Conservation (phyloP, 2,113 vertebrate species). For the Erythrocercus mccallii region DNA sequence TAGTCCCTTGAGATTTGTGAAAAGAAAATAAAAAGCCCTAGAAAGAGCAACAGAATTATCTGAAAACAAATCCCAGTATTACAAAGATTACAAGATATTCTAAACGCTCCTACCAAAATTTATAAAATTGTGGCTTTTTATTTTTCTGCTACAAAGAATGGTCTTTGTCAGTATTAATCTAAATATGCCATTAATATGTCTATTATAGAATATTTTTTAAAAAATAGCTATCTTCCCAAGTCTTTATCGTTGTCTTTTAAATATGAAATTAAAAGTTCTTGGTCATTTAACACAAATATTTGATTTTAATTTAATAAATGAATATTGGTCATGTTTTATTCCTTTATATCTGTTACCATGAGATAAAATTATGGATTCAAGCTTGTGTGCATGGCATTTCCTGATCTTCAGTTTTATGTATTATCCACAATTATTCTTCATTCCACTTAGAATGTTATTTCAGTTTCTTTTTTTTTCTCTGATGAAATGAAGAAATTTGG, state of each 20-base stretch:
- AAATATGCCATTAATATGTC: neutral
- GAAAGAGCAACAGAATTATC: neutral
- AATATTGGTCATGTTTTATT: neutral
- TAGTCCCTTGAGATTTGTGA: neutral
- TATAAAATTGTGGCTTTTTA: neutral
- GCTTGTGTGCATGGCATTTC: neutral
- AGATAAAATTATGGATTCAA: neutral
- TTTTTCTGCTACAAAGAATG: neutral
- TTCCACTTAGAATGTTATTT: neutral
- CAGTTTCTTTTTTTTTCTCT: neutral
- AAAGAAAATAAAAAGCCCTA: rapidly evolving
- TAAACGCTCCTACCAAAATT: neutral
- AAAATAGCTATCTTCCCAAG: neutral
- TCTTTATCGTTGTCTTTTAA: neutral
- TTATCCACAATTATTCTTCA: neutral
- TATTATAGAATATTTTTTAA: neutral
- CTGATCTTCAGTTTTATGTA: neutral
- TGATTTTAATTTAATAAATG: neutral
- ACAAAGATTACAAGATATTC: neutral
- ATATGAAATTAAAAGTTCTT: neutral
- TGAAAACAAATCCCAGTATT: neutral
- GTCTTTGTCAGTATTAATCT: neutral
- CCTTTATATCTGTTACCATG: neutral
- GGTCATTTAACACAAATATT: neutral
- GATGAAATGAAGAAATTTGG: neutral